phyloP scores from a whole-genome alignment of 2,113 vertebrate genomes.

The Vidua chalybeata region DNA sequence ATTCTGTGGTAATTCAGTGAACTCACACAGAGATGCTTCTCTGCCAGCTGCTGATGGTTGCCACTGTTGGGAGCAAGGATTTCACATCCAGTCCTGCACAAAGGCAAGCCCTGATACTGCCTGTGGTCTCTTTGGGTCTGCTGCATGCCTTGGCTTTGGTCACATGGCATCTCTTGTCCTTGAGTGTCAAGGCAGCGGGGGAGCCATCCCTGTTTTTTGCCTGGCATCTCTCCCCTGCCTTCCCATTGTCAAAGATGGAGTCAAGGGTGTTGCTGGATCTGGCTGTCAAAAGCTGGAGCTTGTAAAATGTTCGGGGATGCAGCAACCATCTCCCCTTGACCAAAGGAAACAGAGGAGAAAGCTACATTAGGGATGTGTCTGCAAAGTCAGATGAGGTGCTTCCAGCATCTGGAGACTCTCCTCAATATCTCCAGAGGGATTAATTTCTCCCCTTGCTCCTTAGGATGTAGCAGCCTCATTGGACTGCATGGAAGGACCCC shows the following conservation, averaged over 20 bases:
- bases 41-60: not conserved
- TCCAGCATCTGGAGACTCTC: not conserved
- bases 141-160: rapidly evolving
- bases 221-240: not conserved
- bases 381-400: not conserved
- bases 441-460: not conserved
- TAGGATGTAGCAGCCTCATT: not conserved
- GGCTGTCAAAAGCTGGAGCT: not conserved
- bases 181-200: not conserved
- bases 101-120: not conserved
- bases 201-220: not conserved
- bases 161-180: rapidly evolving
- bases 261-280: not conserved
- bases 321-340: not conserved
- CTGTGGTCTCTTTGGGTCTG: not conserved
- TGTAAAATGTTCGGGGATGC: not conserved
- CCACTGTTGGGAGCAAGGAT: not conserved
- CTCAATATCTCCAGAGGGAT: not conserved
- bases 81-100: not conserved
- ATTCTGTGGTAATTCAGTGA: not conserved
- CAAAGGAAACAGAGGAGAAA: not conserved
- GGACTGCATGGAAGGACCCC: not conserved
- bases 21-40: not conserved
- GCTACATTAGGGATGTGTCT: not conserved
- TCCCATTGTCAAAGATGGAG: not conserved